Evolutionary conservation across 2,113 vertebrate genomes (phyloP).

Genomic region (rabbit (Oryctolagus cuniculus)): mOryCun1.1 NC_091433.1:141777501-141778000

Average conservation of each 20-base stretch:
- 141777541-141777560: neutral
- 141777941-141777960: slow-evolving; percentile 53
- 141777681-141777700: neutral
- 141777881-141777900: neutral
- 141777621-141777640: slow-evolving; percentile 62
- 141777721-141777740: neutral
- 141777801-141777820: neutral
- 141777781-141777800: slow-evolving; percentile 46
- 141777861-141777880: slow-evolving; percentile 60
- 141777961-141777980: slow-evolving; percentile 32
- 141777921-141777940: slow-evolving; percentile 23
- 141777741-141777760: slow-evolving; percentile 16
- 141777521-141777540: neutral
- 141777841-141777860: slow-evolving; percentile 27
- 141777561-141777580: neutral
- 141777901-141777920: neutral
- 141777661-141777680: neutral
- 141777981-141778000: slow-evolving; percentile 60
- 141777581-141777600: slow-evolving; percentile 43
- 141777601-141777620: slow-evolving; percentile 47
- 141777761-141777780: slow-evolving; percentile 27
- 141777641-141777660: slow-evolving; percentile 36
- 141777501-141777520: neutral
- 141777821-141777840: neutral
- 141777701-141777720: neutral